These are phyloP conservation scores for Spheniscus mendiculus DNA, from an alignment of 2,113 vertebrate genomes.

Conservation along the genomic window DNA sequence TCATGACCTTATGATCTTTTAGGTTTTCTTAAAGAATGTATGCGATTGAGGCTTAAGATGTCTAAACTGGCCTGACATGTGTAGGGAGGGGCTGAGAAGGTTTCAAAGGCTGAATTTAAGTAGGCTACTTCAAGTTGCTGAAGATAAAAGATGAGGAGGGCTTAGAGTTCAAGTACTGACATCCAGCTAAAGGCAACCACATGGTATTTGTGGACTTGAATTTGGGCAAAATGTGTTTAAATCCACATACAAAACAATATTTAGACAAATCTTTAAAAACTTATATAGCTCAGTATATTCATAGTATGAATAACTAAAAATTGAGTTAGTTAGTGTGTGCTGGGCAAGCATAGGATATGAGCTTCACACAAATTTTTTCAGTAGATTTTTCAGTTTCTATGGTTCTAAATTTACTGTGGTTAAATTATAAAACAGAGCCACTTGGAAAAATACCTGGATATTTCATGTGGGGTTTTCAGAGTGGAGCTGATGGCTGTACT, in stretches of 20 bases:
- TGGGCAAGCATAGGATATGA: neutral
- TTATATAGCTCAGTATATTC: neutral
- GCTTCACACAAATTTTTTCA: neutral
- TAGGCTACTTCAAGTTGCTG: neutral
- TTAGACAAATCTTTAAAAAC: neutral
- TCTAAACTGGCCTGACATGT: neutral
- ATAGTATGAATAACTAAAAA: neutral
- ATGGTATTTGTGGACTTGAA: neutral
- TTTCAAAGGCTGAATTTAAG: constrained; percentile 26
- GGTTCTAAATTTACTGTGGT: neutral
- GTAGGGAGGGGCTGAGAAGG: neutral
- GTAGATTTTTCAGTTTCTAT: neutral
- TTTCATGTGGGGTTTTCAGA: neutral
- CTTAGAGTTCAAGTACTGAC: constrained; percentile 27
- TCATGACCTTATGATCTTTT: neutral
- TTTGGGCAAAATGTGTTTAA: neutral
- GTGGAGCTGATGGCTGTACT: neutral
- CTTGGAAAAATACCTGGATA: neutral
- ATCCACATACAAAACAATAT: neutral
- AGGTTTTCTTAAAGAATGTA: neutral
- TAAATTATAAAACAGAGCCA: neutral
- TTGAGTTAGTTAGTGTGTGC: neutral
- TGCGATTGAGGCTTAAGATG: neutral
- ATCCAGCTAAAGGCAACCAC: constrained; percentile 22
- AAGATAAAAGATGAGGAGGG: constrained; percentile 19